phyloP scores from a whole-genome alignment of 53 echinoderm and acorn worm genomes.

The Patiria pectinifera region DNA sequence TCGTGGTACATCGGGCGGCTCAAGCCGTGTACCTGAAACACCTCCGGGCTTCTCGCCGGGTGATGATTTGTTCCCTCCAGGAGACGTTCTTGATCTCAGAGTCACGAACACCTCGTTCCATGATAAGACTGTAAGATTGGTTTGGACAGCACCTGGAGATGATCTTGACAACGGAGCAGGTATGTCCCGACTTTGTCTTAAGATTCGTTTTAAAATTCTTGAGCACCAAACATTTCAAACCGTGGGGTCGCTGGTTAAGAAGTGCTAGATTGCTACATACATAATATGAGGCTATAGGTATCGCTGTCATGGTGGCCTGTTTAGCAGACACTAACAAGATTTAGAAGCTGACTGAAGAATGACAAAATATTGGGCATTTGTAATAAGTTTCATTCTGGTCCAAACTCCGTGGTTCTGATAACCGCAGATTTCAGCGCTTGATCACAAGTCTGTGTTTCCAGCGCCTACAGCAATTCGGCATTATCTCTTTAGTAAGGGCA shows the following conservation, averaged over 20 bases:
- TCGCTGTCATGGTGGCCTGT: no score
- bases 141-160: constrained; percentile 85
- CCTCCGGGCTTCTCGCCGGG: constrained; percentile 59
- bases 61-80: constrained; percentile 68
- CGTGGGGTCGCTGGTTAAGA: no score
- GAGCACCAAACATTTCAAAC: not conserved
- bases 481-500: no score
- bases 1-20: constrained; percentile 72
- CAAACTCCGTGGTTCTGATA: no score
- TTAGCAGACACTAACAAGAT: no score
- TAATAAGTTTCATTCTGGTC: no score
- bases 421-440: not conserved
- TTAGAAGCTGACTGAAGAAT: no score
- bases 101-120: constrained; percentile 60
- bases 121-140: constrained; percentile 41
- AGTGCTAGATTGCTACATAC: not conserved
- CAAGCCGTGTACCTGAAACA: constrained; percentile 58
- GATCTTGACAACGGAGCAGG: constrained; percentile 85
- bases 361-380: no score
- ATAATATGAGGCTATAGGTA: not conserved
- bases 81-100: constrained; percentile 66
- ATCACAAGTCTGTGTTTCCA: no score
- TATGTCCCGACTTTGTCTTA: constrained; percentile 4
- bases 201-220: not conserved
- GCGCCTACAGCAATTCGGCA: no score